Evolutionary conservation across 2,113 vertebrate species (phyloP), one percentile per base, ranked within the genome.

Genomic region (Archocentrus centrarchus): DNA sequence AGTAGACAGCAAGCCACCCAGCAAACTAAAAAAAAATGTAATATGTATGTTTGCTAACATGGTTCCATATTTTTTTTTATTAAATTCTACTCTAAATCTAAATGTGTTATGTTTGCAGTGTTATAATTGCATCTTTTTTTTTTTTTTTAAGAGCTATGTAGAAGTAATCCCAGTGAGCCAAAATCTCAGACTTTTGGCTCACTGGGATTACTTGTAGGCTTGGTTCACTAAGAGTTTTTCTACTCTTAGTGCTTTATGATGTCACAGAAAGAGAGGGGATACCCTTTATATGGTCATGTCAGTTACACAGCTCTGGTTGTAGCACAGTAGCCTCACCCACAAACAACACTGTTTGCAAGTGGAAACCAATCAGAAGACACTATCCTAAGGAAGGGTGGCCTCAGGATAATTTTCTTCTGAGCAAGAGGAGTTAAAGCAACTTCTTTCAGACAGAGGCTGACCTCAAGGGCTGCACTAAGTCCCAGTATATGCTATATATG

Each of bases 1-100:
- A 89, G 81, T 62, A 85, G 64, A 75, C 58, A 83, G 73, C 66
- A 81, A 47, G 59, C 53, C 35, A 79, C 59, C 62, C 68, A 14
- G 47, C 47, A 73, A 73, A 55, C 68, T 73, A 1, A 73, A 73
- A 59, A 24, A 58, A 57, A 11, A n/a, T 2, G 6, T 6, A 7
- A 53, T 53, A 24, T 73, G 24, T 32, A 73, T 18, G n/a, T 73
- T 55, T 73, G 47, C 47, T 55, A 73, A 53, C 32, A 18, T 53
- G 2, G 17, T 53, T 47, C 44, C 14, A 53, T 53, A 6, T 18
- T 35, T 7, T 6, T 6, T 35, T 2, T 7, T 7, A 30, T 44
- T 13, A 47, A 47, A 47, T 47, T 15, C 11, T 11, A 47, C 9
- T 47, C 44, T 47, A 11, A 47, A 47, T 47, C 44, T 14, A 47